Base-by-base conservation (phyloP, 2,797 vertebrate species). In the Cuculus canorus region DNA sequence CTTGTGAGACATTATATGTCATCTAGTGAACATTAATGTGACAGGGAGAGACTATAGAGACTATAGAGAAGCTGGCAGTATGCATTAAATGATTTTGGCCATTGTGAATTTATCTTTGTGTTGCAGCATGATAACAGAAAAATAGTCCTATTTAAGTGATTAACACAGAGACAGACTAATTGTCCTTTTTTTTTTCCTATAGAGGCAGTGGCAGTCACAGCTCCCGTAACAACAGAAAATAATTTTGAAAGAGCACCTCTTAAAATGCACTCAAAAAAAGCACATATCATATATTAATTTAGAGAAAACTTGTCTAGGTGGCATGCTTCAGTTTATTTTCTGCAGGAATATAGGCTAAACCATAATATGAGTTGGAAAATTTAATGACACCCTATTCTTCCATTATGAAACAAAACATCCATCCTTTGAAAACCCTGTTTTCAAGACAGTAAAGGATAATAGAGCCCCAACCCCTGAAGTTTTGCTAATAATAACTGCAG, bases 81-180 rank as follows among this genome's bases (percentile, higher is more conserved):
- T 68, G 13, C 16, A 83, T 13, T 61, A 71, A 66, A 61, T 82
- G 45, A 68, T 79, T 92, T 30, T 63, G 35, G 6, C 32, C 83
- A 8, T 84, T 88, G 35, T 90, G 63, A 91, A 48, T 33, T 10
- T 63, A 50, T 64, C 63, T 92, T 93, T 90, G 45, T 85, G 25
- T 63, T 87, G 19, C 70, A 94, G 66, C 22, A 64, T 53, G 60
- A 64, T 86, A 91, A 81, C 45, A 75, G 30, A 73, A 68, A 48
- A 64, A 23, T 7, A 57, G 13, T 12, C 13, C 16, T 88, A 27
- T 72, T 86, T 89, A 43, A 48, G 30, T 48, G 35, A 69, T 85
- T 73, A 77, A 79, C 21, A 63, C 22, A 28, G 21, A 82, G 52
- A 59, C 41, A 59, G 56, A 75, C 2, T 76, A 91, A 94, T 85